Percentiles rank a stretch among this genome's conserved stretches.
phyloP scores from a whole-genome alignment of 2,113 vertebrate species.

The Campylomormyrus tamandua region DNA sequence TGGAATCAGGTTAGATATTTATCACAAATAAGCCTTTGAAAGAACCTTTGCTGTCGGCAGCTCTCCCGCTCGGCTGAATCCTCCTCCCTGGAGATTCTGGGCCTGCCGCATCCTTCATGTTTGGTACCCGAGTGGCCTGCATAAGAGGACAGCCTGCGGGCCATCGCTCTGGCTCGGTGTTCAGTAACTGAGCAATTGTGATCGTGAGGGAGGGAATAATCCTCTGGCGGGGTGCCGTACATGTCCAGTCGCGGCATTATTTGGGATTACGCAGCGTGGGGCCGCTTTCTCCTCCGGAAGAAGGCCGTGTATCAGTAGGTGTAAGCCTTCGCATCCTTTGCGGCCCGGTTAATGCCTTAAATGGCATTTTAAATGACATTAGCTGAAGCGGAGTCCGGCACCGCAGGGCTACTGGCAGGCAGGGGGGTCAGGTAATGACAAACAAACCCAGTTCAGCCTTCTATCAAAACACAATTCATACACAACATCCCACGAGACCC shows the following conservation, averaged over 20 bases:
- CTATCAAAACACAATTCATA: conserved; percentile 14
- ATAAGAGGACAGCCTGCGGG: neutral
- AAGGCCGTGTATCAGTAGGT: conserved; percentile 25
- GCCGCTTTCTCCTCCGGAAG: neutral
- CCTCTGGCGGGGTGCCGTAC: conserved; percentile 6
- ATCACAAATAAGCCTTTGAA: conserved; percentile 9
- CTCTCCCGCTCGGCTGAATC: neutral
- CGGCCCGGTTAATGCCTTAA: conserved; percentile 43
- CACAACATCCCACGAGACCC: conserved; percentile 2
- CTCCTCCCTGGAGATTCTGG: neutral
- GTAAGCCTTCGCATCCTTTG: conserved; percentile 46
- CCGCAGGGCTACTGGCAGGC: neutral
- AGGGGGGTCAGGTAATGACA: conserved; percentile 16
- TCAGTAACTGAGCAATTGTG: neutral
- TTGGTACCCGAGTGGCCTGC: neutral
- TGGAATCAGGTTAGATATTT: conserved; percentile 8
- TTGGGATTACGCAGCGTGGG: neutral
- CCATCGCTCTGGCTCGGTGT: neutral
- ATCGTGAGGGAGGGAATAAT: neutral
- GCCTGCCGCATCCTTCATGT: neutral
- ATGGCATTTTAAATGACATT: conserved; percentile 48
- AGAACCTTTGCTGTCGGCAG: conserved; percentile 2
- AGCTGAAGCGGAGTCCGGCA: conserved; percentile 27
- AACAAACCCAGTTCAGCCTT: conserved; percentile 18
- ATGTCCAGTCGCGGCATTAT: neutral